Conservation (phyloP, 1,140 invertebrate genomes). For the Acyrthosiphon pisum region DNA sequence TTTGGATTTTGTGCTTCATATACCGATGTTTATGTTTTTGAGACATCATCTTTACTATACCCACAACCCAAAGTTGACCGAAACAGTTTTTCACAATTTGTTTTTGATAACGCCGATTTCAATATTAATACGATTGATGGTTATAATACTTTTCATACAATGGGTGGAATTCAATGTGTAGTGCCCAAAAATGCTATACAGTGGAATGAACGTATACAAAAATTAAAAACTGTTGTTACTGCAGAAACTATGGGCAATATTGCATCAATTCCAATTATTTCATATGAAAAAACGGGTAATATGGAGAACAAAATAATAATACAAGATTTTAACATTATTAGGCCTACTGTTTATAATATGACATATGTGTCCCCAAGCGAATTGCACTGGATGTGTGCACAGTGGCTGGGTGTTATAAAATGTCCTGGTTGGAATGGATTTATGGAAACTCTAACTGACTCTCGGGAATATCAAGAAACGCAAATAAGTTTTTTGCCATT, state of each 20-base stretch:
- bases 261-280: slow-evolving; percentile 44
- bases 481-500: too few species aligned
- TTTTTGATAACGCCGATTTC: too few species aligned
- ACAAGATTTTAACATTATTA: too few species aligned
- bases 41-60: too few species aligned
- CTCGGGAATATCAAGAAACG: not conserved
- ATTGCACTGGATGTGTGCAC: slow-evolving; percentile 19
- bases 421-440: slow-evolving; percentile 44
- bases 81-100: too few species aligned
- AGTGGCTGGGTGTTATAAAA: slow-evolving; percentile 26
- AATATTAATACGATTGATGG: too few species aligned
- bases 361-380: not conserved
- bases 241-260: slow-evolving; percentile 57
- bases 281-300: not conserved
- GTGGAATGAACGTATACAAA: not conserved
- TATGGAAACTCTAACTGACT: slow-evolving; percentile 4
- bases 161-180: slow-evolving; percentile 58
- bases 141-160: too few species aligned
- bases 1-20: too few species aligned
- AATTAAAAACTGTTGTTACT: not conserved
- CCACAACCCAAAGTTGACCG: too few species aligned
- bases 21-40: too few species aligned
- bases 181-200: slow-evolving; percentile 6
- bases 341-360: not conserved
- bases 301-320: not conserved